phyloP scores from a whole-genome alignment of 2,888 invertebrate species.

The Mythimna albipuncta region DNA sequence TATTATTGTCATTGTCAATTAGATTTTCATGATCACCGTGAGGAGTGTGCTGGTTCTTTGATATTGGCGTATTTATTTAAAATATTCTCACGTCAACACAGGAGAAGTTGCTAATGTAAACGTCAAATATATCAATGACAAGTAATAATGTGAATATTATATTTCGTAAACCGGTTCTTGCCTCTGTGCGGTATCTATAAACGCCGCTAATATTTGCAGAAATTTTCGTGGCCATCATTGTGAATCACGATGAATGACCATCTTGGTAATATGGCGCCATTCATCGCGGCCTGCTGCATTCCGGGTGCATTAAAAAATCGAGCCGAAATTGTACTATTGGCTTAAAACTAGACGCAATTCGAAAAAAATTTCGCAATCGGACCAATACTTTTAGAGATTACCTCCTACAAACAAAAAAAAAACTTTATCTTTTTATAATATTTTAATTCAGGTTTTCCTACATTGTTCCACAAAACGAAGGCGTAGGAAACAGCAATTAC shows the following conservation, averaged over 20 bases:
- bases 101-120: conserved; percentile 12
- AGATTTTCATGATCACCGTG: conserved; percentile 1
- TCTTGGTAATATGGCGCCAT: too few relatives aligned
- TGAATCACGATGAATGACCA: too few relatives aligned
- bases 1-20: conserved; percentile 21
- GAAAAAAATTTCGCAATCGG: too few relatives aligned
- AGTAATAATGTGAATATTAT: conserved; percentile 26
- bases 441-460: too few relatives aligned
- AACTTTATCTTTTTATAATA: too few relatives aligned
- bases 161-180: conserved; percentile 19
- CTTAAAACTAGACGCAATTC: conserved; percentile 12
- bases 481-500: too few relatives aligned
- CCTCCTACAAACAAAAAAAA: too few relatives aligned
- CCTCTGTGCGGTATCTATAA: neutral
- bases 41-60: conserved; percentile 7
- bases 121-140: conserved; percentile 32
- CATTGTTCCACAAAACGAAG: too few relatives aligned
- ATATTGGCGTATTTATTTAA: conserved; percentile 10
- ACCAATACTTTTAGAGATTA: too few relatives aligned
- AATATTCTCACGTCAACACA: conserved; percentile 15
- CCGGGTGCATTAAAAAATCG: too few relatives aligned
- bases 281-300: too few relatives aligned
- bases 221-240: neutral
- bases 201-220: conserved; percentile 34
- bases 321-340: neutral